phyloP scores from a whole-genome alignment of 1,140 invertebrate genomes.

The Helicoverpa armigera region DNA sequence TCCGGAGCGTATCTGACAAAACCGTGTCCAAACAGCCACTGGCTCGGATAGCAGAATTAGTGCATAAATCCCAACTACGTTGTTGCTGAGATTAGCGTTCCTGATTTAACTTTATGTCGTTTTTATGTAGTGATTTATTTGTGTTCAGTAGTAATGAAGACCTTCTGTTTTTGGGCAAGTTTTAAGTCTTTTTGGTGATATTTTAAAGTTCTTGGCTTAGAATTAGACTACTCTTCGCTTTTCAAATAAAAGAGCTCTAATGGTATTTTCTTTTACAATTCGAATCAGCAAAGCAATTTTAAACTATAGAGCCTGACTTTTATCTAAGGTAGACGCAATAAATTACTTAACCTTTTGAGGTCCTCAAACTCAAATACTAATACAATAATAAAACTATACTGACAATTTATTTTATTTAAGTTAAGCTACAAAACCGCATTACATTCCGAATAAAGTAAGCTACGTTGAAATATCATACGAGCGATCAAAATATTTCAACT shows the following conservation, averaged over 20 bases:
- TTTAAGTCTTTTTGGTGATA: too few species aligned
- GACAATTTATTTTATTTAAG: slow-evolving; percentile 19
- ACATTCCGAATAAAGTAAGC: slow-evolving; percentile 5
- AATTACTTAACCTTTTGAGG: slow-evolving; percentile 22
- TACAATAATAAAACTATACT: not conserved
- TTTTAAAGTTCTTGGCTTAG: too few species aligned
- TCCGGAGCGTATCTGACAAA: slow-evolving; percentile 63
- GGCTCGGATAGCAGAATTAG: slow-evolving; percentile 62
- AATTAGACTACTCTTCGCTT: too few species aligned
- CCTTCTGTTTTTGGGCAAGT: not conserved
- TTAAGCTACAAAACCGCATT: slow-evolving; percentile 7
- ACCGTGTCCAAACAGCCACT: slow-evolving; percentile 54
- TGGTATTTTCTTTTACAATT: too few species aligned
- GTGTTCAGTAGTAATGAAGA: not conserved
- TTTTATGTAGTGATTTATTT: slow-evolving; percentile 9
- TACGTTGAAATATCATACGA: slow-evolving; percentile 8
- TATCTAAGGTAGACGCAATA: not conserved
- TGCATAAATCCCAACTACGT: slow-evolving; percentile 55
- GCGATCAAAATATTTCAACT: slow-evolving; percentile 32
- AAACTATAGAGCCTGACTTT: not conserved
- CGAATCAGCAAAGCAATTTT: not conserved
- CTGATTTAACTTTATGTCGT: slow-evolving; percentile 37
- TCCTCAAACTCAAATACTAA: not conserved
- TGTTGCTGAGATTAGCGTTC: slow-evolving; percentile 55
- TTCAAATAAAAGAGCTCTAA: too few species aligned